Evolutionary conservation across 1,140 invertebrate genomes (phyloP), one percentile per base, ranked within the genome.

Genomic region (Cotesia glomerata): DNA sequence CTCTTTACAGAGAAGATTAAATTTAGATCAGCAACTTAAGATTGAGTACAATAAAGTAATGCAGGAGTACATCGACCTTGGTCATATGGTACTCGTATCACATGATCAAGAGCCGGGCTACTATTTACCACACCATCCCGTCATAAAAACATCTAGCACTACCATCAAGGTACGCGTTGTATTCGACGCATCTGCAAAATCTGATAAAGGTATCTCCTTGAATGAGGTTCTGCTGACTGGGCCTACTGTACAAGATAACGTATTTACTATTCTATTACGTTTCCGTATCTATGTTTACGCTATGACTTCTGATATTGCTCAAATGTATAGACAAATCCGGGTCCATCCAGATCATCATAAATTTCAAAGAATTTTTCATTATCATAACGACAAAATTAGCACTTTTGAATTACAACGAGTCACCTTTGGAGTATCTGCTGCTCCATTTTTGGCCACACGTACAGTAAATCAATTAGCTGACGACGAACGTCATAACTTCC

Each of bases 401-500:
- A 16, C 61, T 9, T 76, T 67, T 59, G 52, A 75, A 52, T 52
- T 74, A 2, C 73, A 76, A 9, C 76, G 71, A 7, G 77, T 87
- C 0, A 87, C 84, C 4, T 86, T 80, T 78, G 84, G 82, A 4
- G 81, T 79, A 5, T 75, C 79, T 34, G 76, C 74, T 13, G 82
- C 84, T 0, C 82, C 84, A 1, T 88, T 75, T 72, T 59, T 86
- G 5, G 85, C 85, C 0, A 81, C 84, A 18, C 76, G 80, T 9
- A 78, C 80, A 5, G 45, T 88, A 2, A 69, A 80, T 5, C 76
- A 86, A 69, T 56, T 87, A 0, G 83, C 84, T 13, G 26, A 76
- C 0, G 81, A 83, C 62, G 80, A 83, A 63, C 7, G 34, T n/a
- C 1, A 69, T 0, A 5, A 75, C 1, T 85, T 76, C 72, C 85